Base-by-base conservation (phyloP, 1,140 invertebrate species). In the Lasioglossum baleicum region DNA sequence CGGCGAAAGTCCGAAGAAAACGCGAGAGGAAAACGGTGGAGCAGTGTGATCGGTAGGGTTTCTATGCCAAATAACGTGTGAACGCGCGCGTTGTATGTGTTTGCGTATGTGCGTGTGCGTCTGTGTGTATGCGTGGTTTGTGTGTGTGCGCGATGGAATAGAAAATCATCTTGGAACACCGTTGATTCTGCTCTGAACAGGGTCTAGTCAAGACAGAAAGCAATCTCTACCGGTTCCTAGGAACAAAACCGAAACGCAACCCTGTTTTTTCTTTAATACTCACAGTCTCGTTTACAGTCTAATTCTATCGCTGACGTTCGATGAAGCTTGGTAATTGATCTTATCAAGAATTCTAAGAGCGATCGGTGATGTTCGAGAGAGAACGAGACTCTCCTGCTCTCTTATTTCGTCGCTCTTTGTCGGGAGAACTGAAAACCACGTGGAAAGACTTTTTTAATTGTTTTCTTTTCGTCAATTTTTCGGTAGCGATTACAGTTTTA, bases 41-140 rank as follows among this genome's bases (percentile, higher is more conserved):
- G 85, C 83, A 86, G 31, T 56, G 86, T 80, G 88, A 90, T 87
- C 84, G 88, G 86, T 90, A 89, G 81, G 89, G 87, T 92, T 91
- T 91, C 88, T 90, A 92, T 92, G 91, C 91, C 91, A 92, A 92
- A 92, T 91, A 91, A 10, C 17, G 51, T 0, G 51, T 53, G 51
- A 53, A 20, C 51, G 51, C 11, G 51, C 13, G 51, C 51, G 4
- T 51, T 17, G 51, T 51, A 51, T 51, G 51, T 17, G 51, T 51
- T 2, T 51, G 11, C 88, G 82, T 91, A 87, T 89, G 88, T 72
- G 70, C 53, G 61, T 75, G 63, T 72, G 80, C 61, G 53, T 82
- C 53, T 71, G 53, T n/a, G 71, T 53, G 61, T 26, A 76, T 80
- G 66, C 74, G 79, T 78, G 64, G 2, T 35, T 35, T 81, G 70